Evolutionary conservation across 2,797 vertebrate species (phyloP).

Genomic region (Sebastes elongatus): DNA sequence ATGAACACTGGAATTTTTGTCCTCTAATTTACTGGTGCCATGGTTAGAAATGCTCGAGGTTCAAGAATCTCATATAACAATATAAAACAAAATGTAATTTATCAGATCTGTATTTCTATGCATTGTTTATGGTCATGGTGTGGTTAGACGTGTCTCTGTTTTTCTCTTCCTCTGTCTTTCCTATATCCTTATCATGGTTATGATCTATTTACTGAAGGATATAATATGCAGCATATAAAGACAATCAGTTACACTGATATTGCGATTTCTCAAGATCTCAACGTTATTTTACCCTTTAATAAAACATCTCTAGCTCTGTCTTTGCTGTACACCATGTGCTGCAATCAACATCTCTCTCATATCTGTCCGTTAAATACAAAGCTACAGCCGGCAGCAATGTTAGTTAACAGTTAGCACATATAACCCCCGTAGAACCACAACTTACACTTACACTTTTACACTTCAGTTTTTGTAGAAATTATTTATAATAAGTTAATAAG

Average conservation of each 20-base stretch:
- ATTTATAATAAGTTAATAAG: background rate
- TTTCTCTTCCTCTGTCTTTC: background rate
- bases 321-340: background rate
- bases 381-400: background rate
- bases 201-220: background rate
- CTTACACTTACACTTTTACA: too few relatives aligned
- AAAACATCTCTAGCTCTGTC: slow-evolving; percentile 13
- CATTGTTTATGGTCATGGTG: background rate
- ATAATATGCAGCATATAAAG: background rate
- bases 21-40: slow-evolving; percentile 21
- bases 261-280: slow-evolving; percentile 3
- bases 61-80: background rate
- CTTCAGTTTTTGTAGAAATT: background rate
- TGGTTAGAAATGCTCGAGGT: slow-evolving; percentile 1
- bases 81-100: background rate
- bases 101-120: background rate
- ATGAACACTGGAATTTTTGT: background rate
- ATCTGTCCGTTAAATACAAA: too few relatives aligned
- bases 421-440: background rate
- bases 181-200: background rate
- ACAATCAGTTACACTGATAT: background rate
- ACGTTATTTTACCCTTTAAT: background rate
- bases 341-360: background rate
- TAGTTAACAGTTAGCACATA: background rate
- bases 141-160: background rate